Conservation (phyloP, 2,113 vertebrate species). For the Isichthys henryi region DNA sequence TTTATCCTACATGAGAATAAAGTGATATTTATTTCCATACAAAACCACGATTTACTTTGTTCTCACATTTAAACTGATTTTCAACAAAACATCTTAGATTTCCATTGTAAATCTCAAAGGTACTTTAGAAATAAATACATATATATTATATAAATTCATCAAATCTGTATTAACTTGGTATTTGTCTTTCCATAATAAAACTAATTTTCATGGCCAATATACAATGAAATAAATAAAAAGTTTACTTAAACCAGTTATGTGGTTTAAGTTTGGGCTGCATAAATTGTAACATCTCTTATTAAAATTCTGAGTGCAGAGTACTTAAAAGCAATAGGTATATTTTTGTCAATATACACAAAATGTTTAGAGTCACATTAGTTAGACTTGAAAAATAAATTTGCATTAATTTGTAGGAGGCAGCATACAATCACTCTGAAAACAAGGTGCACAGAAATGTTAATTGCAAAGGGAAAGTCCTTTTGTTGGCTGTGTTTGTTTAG, state of each 20-base stretch:
- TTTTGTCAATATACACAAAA: slow-evolving; percentile 33
- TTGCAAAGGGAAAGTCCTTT: slow-evolving; percentile 1
- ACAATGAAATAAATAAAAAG: slow-evolving; percentile 14
- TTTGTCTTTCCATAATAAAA: slow-evolving; percentile 1
- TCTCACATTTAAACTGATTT: slow-evolving; percentile 60
- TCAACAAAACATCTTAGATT: slow-evolving; percentile 22
- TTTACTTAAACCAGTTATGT: neutral
- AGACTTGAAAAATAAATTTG: slow-evolving; percentile 16
- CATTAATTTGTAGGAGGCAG: slow-evolving; percentile 12
- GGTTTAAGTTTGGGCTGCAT: neutral
- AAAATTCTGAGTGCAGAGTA: slow-evolving; percentile 19
- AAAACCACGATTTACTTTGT: slow-evolving; percentile 19
- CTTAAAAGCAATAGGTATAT: slow-evolving; percentile 43
- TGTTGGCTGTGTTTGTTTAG: slow-evolving; percentile 11
- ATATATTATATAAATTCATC: slow-evolving; percentile 10
- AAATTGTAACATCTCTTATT: neutral
- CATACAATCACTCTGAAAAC: slow-evolving; percentile 49
- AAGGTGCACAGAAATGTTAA: slow-evolving; percentile 58
- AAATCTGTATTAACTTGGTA: slow-evolving; percentile 6
- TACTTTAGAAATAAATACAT: slow-evolving; percentile 8
- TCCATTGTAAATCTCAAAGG: neutral
- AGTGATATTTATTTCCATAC: neutral
- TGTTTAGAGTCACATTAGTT: slow-evolving; percentile 5
- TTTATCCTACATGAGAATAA: neutral
- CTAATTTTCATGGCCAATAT: slow-evolving; percentile 1